A percentile compares a stretch with the other conserved stretches of the same genome.
Evolutionary conservation across 1,140 invertebrate species (phyloP).

Genomic region (Sweltsa coloradensis): DNA sequence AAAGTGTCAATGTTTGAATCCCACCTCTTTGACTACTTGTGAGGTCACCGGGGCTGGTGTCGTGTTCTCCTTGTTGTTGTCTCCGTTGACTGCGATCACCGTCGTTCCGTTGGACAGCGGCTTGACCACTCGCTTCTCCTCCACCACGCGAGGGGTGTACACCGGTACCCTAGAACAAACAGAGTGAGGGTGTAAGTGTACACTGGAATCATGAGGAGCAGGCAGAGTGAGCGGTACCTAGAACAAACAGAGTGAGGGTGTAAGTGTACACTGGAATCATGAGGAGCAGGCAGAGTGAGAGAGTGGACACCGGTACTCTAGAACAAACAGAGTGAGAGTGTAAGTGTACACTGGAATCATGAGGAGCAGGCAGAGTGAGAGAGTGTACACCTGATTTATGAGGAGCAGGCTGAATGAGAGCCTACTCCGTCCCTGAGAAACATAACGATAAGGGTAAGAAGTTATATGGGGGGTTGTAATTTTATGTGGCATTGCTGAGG

Average conservation of each 20-base stretch:
- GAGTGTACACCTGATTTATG: background rate
- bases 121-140: slow-evolving; percentile 26
- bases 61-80: slow-evolving; percentile 14
- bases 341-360: background rate
- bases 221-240: background rate
- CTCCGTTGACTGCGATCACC: slow-evolving; percentile 14
- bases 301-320: slow-evolving; percentile 49
- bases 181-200: background rate
- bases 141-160: slow-evolving; percentile 50
- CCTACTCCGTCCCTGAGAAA: background rate
- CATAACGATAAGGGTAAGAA: background rate
- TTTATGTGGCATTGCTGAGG: too few relatives aligned
- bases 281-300: background rate
- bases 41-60: slow-evolving; percentile 10
- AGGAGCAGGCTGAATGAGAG: slow-evolving; percentile 15
- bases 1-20: too few relatives aligned
- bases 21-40: too few relatives aligned
- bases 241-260: background rate
- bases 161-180: slow-evolving; percentile 38
- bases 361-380: background rate
- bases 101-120: background rate
- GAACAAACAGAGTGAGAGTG: slow-evolving; percentile 15
- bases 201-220: background rate
- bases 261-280: background rate
- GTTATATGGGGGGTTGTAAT: background rate